Conservation (phyloP, 1,140 invertebrate species). For the Lamellibrachia luymesi region DNA sequence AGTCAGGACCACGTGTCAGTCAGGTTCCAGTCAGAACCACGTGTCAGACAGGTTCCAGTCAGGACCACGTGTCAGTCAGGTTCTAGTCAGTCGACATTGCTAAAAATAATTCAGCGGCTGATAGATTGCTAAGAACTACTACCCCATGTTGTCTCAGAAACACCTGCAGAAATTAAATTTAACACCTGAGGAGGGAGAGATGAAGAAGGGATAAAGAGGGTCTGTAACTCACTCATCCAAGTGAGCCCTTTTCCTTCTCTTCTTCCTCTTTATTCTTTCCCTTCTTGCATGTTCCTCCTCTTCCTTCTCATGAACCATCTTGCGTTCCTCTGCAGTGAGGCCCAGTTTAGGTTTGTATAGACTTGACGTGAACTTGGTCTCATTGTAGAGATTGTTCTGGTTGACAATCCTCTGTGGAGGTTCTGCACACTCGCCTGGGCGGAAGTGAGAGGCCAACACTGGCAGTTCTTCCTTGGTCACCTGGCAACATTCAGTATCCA, state of each 20-base stretch:
- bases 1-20: no score
- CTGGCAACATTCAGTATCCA: background rate
- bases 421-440: conserved; percentile 31
- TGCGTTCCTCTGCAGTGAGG: background rate
- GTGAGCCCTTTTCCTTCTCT: background rate
- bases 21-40: no score
- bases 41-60: no score
- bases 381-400: conserved; percentile 47
- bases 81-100: no score
- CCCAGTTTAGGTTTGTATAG: background rate
- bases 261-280: background rate
- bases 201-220: background rate
- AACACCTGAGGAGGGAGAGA: background rate
- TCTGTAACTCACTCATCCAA: background rate
- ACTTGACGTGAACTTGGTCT: conserved; percentile 44
- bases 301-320: background rate
- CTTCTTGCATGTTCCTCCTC: background rate
- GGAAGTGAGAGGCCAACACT: conserved; percentile 35
- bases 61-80: no score
- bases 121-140: no score
- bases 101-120: no score
- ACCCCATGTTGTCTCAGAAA: no score
- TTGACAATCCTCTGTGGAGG: conserved; percentile 46
- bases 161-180: no score
- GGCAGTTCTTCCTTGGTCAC: conserved; percentile 38